phyloP scores from a whole-genome alignment of 37 sponge, comb jelly and placozoan genomes.

The Crambe crambe region DNA sequence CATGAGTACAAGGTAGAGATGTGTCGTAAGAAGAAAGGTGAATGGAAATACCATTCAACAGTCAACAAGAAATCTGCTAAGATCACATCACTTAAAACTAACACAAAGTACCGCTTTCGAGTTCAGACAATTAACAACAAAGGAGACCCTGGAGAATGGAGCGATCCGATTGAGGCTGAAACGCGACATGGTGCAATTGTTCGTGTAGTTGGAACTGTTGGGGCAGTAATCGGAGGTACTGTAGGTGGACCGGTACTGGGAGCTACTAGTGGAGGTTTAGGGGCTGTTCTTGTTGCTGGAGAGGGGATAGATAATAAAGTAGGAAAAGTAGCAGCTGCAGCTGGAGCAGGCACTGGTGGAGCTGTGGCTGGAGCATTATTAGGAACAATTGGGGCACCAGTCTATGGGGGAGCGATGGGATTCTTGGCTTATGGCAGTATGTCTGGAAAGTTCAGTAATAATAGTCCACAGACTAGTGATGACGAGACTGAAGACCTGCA shows the following conservation, averaged over 20 bases:
- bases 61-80: neutral
- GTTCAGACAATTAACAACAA: neutral
- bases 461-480: conserved; percentile 12
- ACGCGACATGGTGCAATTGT: neutral
- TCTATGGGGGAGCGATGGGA: neutral
- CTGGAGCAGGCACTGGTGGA: neutral
- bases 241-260: neutral
- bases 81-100: neutral
- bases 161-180: neutral
- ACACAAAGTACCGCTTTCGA: conserved; percentile 15
- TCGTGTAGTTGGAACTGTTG: neutral
- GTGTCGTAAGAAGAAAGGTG: neutral
- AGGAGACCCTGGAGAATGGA: neutral
- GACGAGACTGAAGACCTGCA: too few relatives aligned
- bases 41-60: neutral
- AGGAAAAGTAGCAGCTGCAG: conserved; percentile 1
- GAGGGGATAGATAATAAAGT: neutral
- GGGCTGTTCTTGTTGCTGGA: neutral
- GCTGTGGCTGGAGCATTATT: neutral
- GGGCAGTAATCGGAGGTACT: neutral
- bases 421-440: neutral
- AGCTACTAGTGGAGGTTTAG: neutral
- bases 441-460: neutral
- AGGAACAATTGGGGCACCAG: neutral
- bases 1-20: neutral